These are phyloP conservation scores for Byasa hedistus DNA, from an alignment of 2,888 invertebrate species.

Conservation along the genomic window DNA sequence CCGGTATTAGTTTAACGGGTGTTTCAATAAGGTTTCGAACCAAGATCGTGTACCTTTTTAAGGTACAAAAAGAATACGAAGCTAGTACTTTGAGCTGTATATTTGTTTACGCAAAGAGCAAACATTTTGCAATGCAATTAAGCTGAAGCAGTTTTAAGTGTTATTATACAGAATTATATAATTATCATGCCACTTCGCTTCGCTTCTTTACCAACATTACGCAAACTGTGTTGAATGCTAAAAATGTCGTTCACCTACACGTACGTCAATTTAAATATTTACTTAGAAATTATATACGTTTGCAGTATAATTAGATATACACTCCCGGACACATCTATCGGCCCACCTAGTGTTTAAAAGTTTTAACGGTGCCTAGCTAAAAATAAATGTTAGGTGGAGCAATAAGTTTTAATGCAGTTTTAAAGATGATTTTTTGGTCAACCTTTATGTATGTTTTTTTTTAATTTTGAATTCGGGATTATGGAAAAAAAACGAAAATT, in stretches of 20 bases:
- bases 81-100: not conserved
- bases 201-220: conserved; percentile 30
- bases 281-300: too few relatives aligned
- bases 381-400: too few relatives aligned
- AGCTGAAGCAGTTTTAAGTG: conserved; percentile 21
- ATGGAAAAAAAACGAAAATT: too few relatives aligned
- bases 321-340: too few relatives aligned
- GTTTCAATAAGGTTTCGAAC: conserved; percentile 8
- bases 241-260: conserved; percentile 35
- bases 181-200: conserved; percentile 32
- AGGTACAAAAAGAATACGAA: not conserved
- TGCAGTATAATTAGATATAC: too few relatives aligned
- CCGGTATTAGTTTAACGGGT: conserved; percentile 22
- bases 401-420: too few relatives aligned
- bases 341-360: too few relatives aligned
- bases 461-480: too few relatives aligned
- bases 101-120: conserved; percentile 13
- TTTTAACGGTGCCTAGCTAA: too few relatives aligned
- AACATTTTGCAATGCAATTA: conserved; percentile 27
- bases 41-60: not conserved
- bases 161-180: conserved; percentile 36
- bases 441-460: too few relatives aligned
- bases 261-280: conserved; percentile 23
- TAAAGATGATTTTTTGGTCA: too few relatives aligned
- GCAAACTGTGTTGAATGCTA: conserved; percentile 34